These are phyloP conservation scores for Pitangus sulphuratus DNA, from an alignment of 2,797 vertebrate species.

Conservation along the genomic window DNA sequence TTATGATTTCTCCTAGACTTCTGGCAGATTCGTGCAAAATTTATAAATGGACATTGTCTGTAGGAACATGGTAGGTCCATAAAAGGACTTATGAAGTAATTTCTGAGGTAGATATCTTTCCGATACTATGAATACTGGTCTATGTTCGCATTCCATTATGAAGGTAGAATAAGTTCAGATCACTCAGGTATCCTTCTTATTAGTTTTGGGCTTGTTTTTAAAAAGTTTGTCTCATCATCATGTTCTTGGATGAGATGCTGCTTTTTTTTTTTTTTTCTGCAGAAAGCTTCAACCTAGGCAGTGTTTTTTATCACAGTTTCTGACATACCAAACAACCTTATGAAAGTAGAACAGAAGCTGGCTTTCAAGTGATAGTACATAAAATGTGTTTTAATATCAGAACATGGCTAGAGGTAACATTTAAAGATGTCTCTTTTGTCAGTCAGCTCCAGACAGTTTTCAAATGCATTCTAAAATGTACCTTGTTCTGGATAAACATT, in stretches of 20 bases:
- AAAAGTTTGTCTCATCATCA: background rate
- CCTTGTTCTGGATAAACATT: background rate
- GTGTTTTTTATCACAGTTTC: background rate
- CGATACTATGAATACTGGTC: background rate
- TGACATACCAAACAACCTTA: background rate
- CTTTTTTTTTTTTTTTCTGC: background rate
- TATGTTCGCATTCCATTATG: background rate
- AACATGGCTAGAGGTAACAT: background rate
- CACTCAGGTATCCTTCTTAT: background rate
- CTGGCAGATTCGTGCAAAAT: background rate
- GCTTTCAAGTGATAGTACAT: background rate
- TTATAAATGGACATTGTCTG: background rate
- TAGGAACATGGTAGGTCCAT: background rate
- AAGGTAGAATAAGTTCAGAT: background rate
- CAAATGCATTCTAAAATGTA: background rate
- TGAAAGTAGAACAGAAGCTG: background rate
- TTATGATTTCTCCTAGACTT: background rate
- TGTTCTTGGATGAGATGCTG: background rate
- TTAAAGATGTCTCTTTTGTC: background rate
- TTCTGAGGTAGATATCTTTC: background rate
- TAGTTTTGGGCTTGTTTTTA: background rate
- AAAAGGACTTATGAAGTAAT: background rate
- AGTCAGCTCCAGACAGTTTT: constrained; percentile 1
- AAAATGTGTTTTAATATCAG: background rate
- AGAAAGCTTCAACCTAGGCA: background rate